Conservation (phyloP, 2,113 vertebrate species). For the Caretta caretta region DNA sequence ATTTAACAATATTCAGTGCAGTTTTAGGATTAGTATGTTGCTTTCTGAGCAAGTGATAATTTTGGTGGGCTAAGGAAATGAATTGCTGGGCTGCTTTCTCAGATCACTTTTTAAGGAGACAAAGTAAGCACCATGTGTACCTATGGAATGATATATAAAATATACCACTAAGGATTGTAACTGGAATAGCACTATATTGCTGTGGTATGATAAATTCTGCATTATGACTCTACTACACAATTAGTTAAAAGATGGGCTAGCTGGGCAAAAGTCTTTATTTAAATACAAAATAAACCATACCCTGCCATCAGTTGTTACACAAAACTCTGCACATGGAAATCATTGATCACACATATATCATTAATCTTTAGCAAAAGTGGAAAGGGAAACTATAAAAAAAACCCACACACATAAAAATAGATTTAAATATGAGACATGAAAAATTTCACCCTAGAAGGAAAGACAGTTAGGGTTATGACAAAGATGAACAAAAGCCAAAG, state of each 20-base stretch:
- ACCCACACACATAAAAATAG: not conserved
- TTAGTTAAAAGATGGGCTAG: not conserved
- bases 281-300: constrained; percentile 30
- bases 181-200: not conserved
- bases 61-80: constrained; percentile 39
- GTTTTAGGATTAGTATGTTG: constrained; percentile 48
- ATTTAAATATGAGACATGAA: not conserved
- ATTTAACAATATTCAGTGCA: constrained; percentile 40
- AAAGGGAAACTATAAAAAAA: constrained; percentile 16
- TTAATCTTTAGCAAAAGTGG: constrained; percentile 17
- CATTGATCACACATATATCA: not conserved
- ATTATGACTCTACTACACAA: not conserved
- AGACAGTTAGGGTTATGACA: not conserved
- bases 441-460: not conserved
- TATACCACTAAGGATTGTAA: not conserved
- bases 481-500: constrained; percentile 1
- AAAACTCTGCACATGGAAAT: not conserved
- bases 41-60: constrained; percentile 17
- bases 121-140: constrained; percentile 26
- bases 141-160: constrained; percentile 41
- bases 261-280: constrained; percentile 3
- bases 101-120: constrained; percentile 61
- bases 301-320: not conserved
- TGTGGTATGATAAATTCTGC: constrained; percentile 8
- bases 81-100: constrained; percentile 49